These are phyloP conservation scores for Acridotheres tristis DNA, from an alignment of 2,797 vertebrate species.

Conservation along the genomic window DNA sequence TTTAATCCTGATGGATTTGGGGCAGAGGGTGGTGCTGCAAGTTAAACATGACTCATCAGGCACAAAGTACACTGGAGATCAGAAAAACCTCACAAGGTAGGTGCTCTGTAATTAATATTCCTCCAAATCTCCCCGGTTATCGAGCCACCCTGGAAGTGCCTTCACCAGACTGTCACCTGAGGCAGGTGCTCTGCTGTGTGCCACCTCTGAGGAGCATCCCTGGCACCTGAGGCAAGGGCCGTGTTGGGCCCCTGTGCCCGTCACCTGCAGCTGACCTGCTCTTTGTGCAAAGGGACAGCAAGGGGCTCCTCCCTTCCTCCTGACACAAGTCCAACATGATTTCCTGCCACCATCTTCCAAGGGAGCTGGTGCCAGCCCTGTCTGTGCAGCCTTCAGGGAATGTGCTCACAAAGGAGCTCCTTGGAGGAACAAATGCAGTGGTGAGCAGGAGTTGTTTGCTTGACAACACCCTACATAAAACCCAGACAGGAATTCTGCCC, in stretches of 20 bases:
- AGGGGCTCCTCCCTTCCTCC: not conserved
- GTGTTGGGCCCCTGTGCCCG: rapidly evolving
- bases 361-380: not conserved
- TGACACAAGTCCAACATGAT: no score
- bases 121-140: not conserved
- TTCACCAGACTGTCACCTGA: not conserved
- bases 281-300: not conserved
- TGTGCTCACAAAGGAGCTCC: not conserved
- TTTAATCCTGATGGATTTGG: not conserved
- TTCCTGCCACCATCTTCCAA: not conserved
- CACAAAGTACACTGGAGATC: not conserved
- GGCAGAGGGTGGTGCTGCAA: not conserved
- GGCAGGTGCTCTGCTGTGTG: not conserved
- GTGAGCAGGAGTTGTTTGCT: not conserved
- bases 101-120: not conserved
- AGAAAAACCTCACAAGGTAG: not conserved
- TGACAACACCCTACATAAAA: not conserved
- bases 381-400: not conserved
- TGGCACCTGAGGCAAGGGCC: not conserved
- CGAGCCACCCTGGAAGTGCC: not conserved
- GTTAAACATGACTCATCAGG: not conserved
- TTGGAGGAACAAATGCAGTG: not conserved
- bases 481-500: not conserved
- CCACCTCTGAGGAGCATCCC: not conserved
- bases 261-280: not conserved